phyloP scores from a whole-genome alignment of 2,113 vertebrate species.

The Electrona antarctica region DNA sequence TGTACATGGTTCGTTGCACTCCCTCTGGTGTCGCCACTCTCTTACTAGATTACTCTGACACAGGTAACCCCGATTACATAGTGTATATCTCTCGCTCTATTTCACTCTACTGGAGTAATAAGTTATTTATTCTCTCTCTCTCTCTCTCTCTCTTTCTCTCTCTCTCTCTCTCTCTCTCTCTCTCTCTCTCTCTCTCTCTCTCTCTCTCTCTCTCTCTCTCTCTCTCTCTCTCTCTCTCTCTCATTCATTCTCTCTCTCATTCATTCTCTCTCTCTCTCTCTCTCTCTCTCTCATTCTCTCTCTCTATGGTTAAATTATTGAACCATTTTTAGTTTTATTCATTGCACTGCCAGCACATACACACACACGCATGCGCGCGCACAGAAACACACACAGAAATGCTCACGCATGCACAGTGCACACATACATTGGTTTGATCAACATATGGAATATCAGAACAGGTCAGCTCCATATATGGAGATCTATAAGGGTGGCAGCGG shows the following conservation, averaged over 20 bases:
- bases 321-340: conserved; percentile 37
- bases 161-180: conserved; percentile 1
- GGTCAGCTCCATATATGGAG: too few species aligned
- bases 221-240: conserved; percentile 6
- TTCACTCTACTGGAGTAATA: neutral
- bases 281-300: neutral
- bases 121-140: neutral
- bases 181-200: conserved; percentile 6
- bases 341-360: conserved; percentile 7
- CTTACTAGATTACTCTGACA: too few species aligned
- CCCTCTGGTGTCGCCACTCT: too few species aligned
- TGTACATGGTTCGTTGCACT: too few species aligned
- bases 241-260: neutral
- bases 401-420: neutral
- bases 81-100: too few species aligned
- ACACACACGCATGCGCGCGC: neutral
- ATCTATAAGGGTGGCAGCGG: too few species aligned
- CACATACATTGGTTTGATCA: too few species aligned
- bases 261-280: neutral
- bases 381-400: neutral
- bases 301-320: conserved; percentile 59
- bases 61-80: too few species aligned
- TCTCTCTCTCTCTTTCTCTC: neutral
- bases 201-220: conserved; percentile 5
- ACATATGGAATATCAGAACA: too few species aligned